Evolutionary conservation across 2,113 vertebrate genomes (phyloP).

Genomic region (Athene cunicularia): DNA sequence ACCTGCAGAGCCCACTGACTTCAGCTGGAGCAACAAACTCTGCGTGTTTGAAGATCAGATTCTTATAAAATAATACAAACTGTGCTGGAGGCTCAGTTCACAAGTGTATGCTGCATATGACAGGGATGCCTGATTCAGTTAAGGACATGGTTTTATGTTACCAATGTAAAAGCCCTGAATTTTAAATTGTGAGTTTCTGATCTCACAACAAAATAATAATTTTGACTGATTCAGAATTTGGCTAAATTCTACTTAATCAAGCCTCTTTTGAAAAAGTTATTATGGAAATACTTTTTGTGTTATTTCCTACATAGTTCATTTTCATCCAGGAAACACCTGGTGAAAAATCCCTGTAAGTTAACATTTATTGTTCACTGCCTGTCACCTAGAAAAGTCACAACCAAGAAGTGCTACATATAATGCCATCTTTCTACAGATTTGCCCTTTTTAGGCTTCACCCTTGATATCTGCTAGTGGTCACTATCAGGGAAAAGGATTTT

Average conservation of each 20-base stretch:
- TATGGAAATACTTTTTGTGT: background rate
- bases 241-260: background rate
- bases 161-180: background rate
- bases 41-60: background rate
- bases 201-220: background rate
- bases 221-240: background rate
- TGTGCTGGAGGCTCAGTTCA: background rate
- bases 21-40: constrained; percentile 7
- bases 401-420: background rate
- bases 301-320: background rate
- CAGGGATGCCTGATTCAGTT: background rate
- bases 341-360: background rate
- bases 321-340: background rate
- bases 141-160: background rate
- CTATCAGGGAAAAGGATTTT: background rate
- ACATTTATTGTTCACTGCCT: background rate
- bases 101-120: background rate
- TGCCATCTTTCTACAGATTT: background rate
- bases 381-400: background rate
- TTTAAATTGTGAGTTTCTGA: background rate
- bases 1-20: constrained; percentile 33
- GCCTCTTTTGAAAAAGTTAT: background rate
- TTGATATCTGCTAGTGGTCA: background rate
- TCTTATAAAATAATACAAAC: background rate
- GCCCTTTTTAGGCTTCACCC: background rate